A percentile compares a stretch with the other conserved stretches of the same genome.
phyloP scores from a whole-genome alignment of 2,113 vertebrate species.

The Sturnira hondurensis region DNA sequence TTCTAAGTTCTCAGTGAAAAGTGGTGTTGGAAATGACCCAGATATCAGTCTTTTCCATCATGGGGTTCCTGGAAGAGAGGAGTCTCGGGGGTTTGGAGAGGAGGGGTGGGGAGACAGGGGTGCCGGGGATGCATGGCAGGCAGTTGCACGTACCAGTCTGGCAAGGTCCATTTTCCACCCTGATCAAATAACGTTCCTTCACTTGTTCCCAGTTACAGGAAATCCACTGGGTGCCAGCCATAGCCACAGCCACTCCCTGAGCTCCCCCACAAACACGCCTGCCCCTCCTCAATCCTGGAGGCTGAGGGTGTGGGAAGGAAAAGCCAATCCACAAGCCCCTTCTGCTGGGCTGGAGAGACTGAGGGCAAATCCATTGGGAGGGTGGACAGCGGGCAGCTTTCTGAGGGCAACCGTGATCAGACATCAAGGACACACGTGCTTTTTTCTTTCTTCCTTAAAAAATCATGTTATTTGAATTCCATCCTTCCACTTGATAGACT shows the following conservation, averaged over 20 bases:
- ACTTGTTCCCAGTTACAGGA: slow-evolving; percentile 54
- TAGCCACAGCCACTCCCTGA: not conserved
- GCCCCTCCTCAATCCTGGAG: not conserved
- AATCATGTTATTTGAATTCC: not conserved
- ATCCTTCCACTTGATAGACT: not conserved
- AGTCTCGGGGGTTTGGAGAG: not conserved
- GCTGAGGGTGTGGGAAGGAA: slow-evolving; percentile 9
- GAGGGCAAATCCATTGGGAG: not conserved
- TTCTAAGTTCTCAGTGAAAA: not conserved
- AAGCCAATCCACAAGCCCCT: not conserved
- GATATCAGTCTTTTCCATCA: not conserved
- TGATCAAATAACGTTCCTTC: slow-evolving; percentile 13
- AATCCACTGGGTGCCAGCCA: slow-evolving; percentile 28
- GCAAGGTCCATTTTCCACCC: slow-evolving; percentile 36
- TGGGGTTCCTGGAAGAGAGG: not conserved
- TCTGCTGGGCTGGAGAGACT: not conserved
- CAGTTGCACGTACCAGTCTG: not conserved
- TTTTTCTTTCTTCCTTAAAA: not conserved
- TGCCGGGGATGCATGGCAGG: fast-evolving
- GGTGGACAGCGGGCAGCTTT: not conserved
- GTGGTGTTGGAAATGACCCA: not conserved
- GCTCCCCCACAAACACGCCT: slow-evolving; percentile 55
- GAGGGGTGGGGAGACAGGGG: not conserved
- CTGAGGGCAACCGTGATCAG: not conserved
- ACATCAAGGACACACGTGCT: not conserved